Conservation (phyloP, 2,888 invertebrate species). For the Ormyrus thymus region DNA sequence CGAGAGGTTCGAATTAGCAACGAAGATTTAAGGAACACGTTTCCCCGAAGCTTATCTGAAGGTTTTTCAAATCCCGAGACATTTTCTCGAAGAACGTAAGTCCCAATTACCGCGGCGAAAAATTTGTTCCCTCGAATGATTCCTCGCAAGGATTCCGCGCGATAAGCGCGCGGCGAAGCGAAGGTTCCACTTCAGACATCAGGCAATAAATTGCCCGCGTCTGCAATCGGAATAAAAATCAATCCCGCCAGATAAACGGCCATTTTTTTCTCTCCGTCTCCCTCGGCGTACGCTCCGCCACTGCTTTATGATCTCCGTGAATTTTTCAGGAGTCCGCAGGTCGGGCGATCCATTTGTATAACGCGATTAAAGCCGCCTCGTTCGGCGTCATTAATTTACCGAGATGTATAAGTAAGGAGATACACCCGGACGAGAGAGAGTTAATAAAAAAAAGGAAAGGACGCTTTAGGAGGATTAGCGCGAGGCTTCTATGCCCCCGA, state of each 20-base stretch:
- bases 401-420: slow-evolving; percentile 28
- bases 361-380: slow-evolving; percentile 1
- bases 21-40: too few species aligned
- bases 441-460: slow-evolving; percentile 11
- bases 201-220: neutral
- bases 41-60: too few species aligned
- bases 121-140: too few species aligned
- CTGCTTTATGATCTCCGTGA: too few species aligned
- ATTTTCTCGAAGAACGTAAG: too few species aligned
- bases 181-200: neutral
- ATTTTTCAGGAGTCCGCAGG: neutral
- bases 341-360: slow-evolving; percentile 21
- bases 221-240: slow-evolving; percentile 6
- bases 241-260: neutral
- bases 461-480: slow-evolving; percentile 11
- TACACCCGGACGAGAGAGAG: neutral
- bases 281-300: neutral
- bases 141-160: too few species aligned
- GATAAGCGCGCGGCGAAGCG: neutral
- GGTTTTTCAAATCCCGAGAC: too few species aligned
- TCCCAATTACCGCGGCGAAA: too few species aligned
- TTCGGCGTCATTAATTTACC: neutral
- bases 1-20: too few species aligned
- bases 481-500: slow-evolving; percentile 31
- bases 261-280: neutral